phyloP scores from a whole-genome alignment of 2,113 vertebrate genomes.

The Phalacrocorax carbo region DNA sequence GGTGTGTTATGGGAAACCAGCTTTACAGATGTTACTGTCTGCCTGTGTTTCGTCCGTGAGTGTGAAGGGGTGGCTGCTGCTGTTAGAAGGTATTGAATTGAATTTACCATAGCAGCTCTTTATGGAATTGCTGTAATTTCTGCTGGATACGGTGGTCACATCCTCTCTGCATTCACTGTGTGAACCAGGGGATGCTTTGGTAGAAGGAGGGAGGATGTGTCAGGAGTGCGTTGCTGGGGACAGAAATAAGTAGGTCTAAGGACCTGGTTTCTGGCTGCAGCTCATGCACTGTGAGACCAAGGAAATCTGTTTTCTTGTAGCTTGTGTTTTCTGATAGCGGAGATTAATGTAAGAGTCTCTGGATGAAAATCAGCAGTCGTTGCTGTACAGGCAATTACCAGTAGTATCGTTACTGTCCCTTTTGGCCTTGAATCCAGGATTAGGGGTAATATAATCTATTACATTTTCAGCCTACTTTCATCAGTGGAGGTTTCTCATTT shows the following conservation, averaged over 20 bases:
- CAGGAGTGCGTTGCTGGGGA: background rate
- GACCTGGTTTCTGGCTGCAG: background rate
- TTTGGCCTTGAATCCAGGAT: background rate
- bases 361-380: background rate
- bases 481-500: background rate
- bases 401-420: background rate
- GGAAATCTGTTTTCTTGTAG: background rate
- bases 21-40: background rate
- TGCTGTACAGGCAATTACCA: background rate
- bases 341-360: background rate
- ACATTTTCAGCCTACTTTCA: background rate
- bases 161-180: background rate
- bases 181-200: background rate
- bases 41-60: background rate
- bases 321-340: background rate
- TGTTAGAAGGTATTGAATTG: background rate
- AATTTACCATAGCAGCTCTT: background rate
- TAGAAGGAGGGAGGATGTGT: background rate
- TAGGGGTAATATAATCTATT: background rate
- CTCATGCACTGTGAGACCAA: background rate
- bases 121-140: background rate
- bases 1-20: background rate
- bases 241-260: background rate
- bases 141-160: background rate
- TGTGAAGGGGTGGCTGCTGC: background rate